Evolutionary conservation across 2,113 vertebrate species (phyloP), one percentile per base, ranked within the genome.

Genomic region (Eolophus roseicapilla): DNA sequence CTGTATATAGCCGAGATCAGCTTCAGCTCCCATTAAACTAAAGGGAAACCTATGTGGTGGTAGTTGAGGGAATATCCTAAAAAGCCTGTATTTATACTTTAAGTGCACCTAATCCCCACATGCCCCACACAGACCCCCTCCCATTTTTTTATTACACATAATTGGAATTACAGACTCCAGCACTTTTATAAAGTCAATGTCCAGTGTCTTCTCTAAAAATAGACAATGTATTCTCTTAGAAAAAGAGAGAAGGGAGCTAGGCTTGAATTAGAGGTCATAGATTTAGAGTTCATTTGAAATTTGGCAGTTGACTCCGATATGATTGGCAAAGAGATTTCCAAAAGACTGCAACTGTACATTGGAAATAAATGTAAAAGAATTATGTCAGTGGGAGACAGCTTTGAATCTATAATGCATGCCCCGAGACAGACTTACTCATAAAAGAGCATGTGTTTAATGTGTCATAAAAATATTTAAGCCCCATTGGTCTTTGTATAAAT

Each of bases 381-480:
- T 93, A 86, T 84, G 68, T 86, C 83, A 89, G 73, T 94, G 64
- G 60, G 91, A 91, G 57, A 68, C 14, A 19, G 77, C 47, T 89
- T 93, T 92, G 86, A 89, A 91, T 86, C 80, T 75, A 23, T 91
- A 95, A 95, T 86, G 33, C 16, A 60, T 64, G 73, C 84, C 81
- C 57, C 0, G 0, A 89, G 83, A 81, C 73, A 60, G 86, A 92
- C 77, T 75, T 68, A 65, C 43, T 89, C 46, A 44, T 88, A 86
- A 75, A 96, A 95, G 60, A 93, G 55, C 73, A 79, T 78, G 81
- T 93, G 89, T 86, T 90, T 95, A 95, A 93, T 93, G 73, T 95
- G 77, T 92, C 91, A 79, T 78, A 68, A 95, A 95, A 95, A 86
- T 86, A 95, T 81, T 94, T 88, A 92, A 96, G 60, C 76, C 76